Evolutionary conservation across 2,113 vertebrate genomes (phyloP).

Genomic region (Emydocephalus ijimae): DNA sequence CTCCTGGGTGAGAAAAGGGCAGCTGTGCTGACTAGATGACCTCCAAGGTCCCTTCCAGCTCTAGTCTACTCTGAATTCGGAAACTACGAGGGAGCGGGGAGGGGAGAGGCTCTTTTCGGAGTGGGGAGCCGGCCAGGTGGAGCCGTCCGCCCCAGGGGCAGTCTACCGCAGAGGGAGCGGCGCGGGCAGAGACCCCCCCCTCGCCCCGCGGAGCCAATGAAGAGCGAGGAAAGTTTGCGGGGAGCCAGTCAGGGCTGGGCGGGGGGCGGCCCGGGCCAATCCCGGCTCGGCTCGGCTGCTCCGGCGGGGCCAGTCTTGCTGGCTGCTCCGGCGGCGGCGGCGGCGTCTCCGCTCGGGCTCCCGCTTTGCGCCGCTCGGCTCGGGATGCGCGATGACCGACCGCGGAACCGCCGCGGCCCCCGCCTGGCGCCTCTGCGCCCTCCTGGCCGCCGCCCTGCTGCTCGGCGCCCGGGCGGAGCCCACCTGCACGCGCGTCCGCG

Average conservation of each 20-base stretch:
- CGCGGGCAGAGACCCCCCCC: background rate
- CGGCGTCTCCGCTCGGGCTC: background rate
- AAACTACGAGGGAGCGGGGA: background rate
- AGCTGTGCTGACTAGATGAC: too few species aligned
- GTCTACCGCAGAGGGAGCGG: background rate
- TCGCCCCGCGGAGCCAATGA: background rate
- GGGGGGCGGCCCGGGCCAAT: background rate
- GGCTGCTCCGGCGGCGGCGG: background rate
- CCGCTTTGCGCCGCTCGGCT: background rate
- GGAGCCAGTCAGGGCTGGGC: background rate
- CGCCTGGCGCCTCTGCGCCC: background rate
- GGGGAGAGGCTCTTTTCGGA: background rate
- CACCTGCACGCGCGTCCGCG: slow-evolving; percentile 35
- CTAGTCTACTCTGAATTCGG: too few species aligned
- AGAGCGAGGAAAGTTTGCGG: slow-evolving; percentile 15
- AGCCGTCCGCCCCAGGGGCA: background rate
- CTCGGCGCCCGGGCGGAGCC: background rate
- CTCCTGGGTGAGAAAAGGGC: too few species aligned
- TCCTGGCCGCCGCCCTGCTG: background rate
- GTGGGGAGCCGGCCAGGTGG: background rate
- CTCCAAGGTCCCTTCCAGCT: too few species aligned
- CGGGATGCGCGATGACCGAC: too few species aligned
- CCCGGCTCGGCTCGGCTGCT: too few species aligned
- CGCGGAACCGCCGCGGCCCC: background rate
- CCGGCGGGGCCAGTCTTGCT: background rate